Conservation (phyloP, 1,140 invertebrate species). For the Drosophila bocqueti region DNA sequence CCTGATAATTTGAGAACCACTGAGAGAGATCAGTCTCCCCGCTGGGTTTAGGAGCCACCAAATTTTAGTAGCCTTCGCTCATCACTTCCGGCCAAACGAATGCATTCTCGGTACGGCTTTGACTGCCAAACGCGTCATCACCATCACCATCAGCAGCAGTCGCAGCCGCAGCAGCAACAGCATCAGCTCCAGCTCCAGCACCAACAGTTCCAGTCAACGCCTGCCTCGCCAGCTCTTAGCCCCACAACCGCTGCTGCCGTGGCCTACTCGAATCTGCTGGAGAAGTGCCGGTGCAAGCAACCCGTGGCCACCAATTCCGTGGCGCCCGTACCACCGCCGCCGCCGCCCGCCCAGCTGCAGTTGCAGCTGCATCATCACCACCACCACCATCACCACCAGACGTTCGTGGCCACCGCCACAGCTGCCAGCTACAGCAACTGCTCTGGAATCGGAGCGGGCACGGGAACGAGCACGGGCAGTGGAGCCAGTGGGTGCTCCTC, state of each 20-base stretch:
- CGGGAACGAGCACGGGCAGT: slow-evolving; percentile 12
- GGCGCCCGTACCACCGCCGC: slow-evolving; percentile 39
- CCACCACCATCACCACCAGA: slow-evolving; percentile 77
- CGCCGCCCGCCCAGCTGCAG: slow-evolving; percentile 59
- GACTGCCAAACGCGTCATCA: slow-evolving; percentile 78
- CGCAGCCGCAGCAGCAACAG: slow-evolving; percentile 30
- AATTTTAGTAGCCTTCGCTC: slow-evolving; percentile 19
- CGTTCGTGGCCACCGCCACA: slow-evolving; percentile 75
- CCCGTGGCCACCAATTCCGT: slow-evolving; percentile 25
- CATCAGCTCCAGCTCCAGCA: slow-evolving; percentile 45
- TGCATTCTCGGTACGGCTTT: slow-evolving; percentile 82
- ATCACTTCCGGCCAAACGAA: slow-evolving; percentile 68
- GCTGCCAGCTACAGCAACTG: slow-evolving; percentile 70
- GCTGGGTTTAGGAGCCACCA: neutral
- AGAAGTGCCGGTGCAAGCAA: slow-evolving; percentile 79
- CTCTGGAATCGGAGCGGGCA: slow-evolving; percentile 36
- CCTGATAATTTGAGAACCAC: neutral
- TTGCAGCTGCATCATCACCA: slow-evolving; percentile 73
- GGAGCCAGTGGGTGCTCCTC: slow-evolving; percentile 17
- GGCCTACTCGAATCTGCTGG: slow-evolving; percentile 67
- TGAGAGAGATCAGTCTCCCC: neutral
- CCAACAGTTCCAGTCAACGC: slow-evolving; percentile 44
- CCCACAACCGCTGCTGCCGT: slow-evolving; percentile 37
- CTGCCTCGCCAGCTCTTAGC: slow-evolving; percentile 30
- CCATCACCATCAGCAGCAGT: slow-evolving; percentile 53